Percentiles rank a stretch among this genome's conserved stretches.
These are phyloP conservation scores for Meloidogyne chitwoodi DNA, from an alignment of 1,140 invertebrate species.

Conservation along the genomic window DNA sequence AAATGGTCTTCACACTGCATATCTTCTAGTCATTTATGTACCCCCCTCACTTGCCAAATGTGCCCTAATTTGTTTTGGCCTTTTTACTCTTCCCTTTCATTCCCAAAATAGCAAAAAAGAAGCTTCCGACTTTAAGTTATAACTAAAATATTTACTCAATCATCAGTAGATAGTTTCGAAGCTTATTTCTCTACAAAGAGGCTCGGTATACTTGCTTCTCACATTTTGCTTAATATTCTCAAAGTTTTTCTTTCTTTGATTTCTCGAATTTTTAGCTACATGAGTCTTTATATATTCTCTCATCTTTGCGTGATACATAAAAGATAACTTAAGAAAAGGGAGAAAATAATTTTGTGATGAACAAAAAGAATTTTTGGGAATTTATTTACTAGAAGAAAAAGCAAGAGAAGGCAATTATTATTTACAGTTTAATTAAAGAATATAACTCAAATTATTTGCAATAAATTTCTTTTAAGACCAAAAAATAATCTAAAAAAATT, in stretches of 20 bases:
- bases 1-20: background rate
- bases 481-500: no score
- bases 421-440: no score
- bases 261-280: background rate
- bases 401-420: no score
- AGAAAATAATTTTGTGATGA: background rate
- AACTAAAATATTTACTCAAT: background rate
- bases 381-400: no score
- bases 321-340: background rate
- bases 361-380: no score
- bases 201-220: background rate
- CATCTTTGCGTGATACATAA: no score
- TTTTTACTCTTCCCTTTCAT: background rate
- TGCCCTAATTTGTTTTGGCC: background rate
- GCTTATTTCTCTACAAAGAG: background rate
- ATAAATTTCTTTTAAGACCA: no score
- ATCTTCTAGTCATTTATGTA: background rate
- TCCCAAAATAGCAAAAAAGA: background rate
- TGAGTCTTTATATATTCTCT: no score
- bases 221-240: background rate
- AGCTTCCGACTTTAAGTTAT: background rate
- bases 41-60: background rate
- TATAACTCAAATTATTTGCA: no score
- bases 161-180: background rate
- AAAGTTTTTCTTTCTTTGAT: background rate